phyloP scores from a whole-genome alignment of 2,113 vertebrate species.

The Siphamia tubifer region DNA sequence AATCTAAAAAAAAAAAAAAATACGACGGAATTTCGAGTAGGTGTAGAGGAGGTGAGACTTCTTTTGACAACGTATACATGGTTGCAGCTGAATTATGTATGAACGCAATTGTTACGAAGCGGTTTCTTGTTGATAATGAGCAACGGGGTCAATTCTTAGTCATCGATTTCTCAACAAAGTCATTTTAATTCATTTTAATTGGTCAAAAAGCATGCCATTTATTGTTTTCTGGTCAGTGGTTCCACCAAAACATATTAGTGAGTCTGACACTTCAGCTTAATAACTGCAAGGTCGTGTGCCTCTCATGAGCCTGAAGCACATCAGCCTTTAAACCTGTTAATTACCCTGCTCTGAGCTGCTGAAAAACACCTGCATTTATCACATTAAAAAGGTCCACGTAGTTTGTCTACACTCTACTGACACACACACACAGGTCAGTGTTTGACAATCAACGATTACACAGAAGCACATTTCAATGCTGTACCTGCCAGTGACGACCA shows the following conservation, averaged over 20 bases:
- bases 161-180: constrained; percentile 18
- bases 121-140: constrained; percentile 39
- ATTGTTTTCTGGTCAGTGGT: constrained; percentile 34
- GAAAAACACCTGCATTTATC: constrained; percentile 31
- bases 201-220: constrained; percentile 32
- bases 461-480: constrained; percentile 67
- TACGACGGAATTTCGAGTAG: constrained; percentile 2
- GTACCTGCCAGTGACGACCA: constrained; percentile 54
- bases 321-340: constrained; percentile 49
- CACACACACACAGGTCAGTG: constrained; percentile 47
- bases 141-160: constrained; percentile 22
- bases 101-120: constrained; percentile 1
- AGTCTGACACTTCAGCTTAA: constrained; percentile 46
- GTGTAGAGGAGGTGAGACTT: constrained; percentile 6
- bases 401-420: constrained; percentile 59
- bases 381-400: not conserved
- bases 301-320: constrained; percentile 54
- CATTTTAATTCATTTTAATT: constrained; percentile 26
- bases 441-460: constrained; percentile 76
- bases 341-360: constrained; percentile 14
- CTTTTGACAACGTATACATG: constrained; percentile 1
- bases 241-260: constrained; percentile 52
- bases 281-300: constrained; percentile 56
- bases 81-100: constrained; percentile 25
- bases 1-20: too few species aligned